Percentiles rank a stretch among this genome's conserved stretches.
phyloP scores from a whole-genome alignment of 2,113 vertebrate genomes.

The Heterotilapia buettikoferi region DNA sequence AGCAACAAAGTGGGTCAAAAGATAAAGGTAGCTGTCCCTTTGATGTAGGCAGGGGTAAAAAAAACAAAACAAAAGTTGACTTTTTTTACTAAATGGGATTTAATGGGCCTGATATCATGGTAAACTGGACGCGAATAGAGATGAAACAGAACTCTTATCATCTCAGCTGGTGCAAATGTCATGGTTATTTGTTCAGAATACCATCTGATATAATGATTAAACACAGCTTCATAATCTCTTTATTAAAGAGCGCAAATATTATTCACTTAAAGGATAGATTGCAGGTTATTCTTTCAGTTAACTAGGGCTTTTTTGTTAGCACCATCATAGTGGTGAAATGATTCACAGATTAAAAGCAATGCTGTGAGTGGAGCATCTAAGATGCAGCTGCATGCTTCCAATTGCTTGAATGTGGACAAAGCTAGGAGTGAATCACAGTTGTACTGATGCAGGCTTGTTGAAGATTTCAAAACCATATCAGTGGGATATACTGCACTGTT shows the following conservation, averaged over 20 bases:
- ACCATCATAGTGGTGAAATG: background rate
- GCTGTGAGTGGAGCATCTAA: background rate
- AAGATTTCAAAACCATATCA: background rate
- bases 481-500: background rate
- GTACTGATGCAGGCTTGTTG: background rate
- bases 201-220: background rate
- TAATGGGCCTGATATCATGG: background rate
- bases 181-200: background rate
- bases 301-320: accelerated
- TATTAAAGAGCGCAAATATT: background rate
- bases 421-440: background rate
- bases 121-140: background rate
- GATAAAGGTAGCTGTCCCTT: slow-evolving; percentile 19
- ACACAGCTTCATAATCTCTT: background rate
- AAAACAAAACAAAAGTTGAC: background rate
- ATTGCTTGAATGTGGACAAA: background rate
- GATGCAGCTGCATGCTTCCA: background rate
- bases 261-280: background rate
- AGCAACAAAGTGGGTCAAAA: slow-evolving; percentile 17
- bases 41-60: background rate
- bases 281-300: background rate
- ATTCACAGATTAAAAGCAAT: background rate
- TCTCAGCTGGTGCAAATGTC: background rate
- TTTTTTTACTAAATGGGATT: background rate
- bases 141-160: background rate